These are phyloP conservation scores for Circaetus gallicus DNA, from an alignment of 2,113 vertebrate genomes.

Conservation along the genomic window DNA sequence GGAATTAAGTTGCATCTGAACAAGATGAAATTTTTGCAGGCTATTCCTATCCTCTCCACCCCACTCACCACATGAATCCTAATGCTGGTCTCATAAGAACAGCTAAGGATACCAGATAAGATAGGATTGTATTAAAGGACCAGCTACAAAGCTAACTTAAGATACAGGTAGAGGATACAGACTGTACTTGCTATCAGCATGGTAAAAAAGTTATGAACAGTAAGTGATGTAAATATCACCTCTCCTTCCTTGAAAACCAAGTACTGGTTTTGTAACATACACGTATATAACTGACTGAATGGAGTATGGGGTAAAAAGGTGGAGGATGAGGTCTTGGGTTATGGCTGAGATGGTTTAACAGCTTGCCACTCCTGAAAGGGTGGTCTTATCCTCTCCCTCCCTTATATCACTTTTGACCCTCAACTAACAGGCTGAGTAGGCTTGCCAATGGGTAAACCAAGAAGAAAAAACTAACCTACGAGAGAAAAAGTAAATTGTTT, in stretches of 20 bases:
- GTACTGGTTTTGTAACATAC: background rate
- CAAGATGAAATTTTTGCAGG: background rate
- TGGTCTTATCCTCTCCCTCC: background rate
- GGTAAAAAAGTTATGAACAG: background rate
- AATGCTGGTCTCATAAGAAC: background rate
- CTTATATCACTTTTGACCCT: background rate
- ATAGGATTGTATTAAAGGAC: background rate
- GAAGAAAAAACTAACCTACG: background rate
- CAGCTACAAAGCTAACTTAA: background rate
- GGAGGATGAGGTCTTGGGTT: background rate
- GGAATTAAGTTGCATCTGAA: background rate
- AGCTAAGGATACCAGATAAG: background rate
- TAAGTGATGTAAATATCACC: background rate
- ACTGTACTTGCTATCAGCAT: background rate
- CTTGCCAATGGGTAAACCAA: background rate
- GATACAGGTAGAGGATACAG: background rate
- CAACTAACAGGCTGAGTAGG: background rate
- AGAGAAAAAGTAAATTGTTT: background rate
- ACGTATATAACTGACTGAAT: background rate
- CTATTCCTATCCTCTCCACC: accelerated
- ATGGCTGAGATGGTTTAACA: background rate
- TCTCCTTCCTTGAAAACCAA: background rate
- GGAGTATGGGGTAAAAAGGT: background rate
- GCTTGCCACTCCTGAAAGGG: background rate
- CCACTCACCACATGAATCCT: background rate